Evolutionary conservation across 2,113 vertebrate genomes (phyloP).

Genomic region (Hypomesus transpacificus): DNA sequence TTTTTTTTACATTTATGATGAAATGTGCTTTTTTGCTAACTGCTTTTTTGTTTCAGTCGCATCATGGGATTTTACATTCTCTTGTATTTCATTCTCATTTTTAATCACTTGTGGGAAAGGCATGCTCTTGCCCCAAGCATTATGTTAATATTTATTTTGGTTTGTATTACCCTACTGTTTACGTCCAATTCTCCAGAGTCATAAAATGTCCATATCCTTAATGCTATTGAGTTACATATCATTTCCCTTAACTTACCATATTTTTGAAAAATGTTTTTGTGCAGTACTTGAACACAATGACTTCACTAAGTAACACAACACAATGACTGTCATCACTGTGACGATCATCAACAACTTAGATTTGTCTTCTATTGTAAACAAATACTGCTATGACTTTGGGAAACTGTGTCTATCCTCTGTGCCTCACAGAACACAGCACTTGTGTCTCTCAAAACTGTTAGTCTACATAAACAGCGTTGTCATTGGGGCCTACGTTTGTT

Average conservation of each 20-base stretch:
- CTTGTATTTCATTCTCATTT: slow-evolving; percentile 57
- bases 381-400: too few species aligned
- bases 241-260: slow-evolving; percentile 51
- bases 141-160: slow-evolving; percentile 71
- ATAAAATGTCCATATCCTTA: slow-evolving; percentile 61
- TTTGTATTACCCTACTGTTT: slow-evolving; percentile 65
- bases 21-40: slow-evolving; percentile 65
- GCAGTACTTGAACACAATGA: slow-evolving; percentile 7
- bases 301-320: slow-evolving; percentile 11
- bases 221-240: slow-evolving; percentile 53
- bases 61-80: slow-evolving; percentile 60
- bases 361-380: not conserved
- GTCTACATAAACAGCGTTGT: slow-evolving; percentile 37
- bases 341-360: not conserved
- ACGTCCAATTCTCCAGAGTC: slow-evolving; percentile 59
- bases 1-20: slow-evolving; percentile 67
- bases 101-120: slow-evolving; percentile 68
- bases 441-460: slow-evolving; percentile 11
- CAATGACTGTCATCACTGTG: not conserved
- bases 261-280: slow-evolving; percentile 11
- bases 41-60: slow-evolving; percentile 24
- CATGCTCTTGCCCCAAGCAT: slow-evolving; percentile 58
- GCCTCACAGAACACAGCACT: not conserved
- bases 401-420: not conserved
- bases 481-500: slow-evolving; percentile 38